A percentile compares a stretch with the other conserved stretches of the same genome.
These are phyloP conservation scores for Mythimna ferrago DNA, from an alignment of 2,888 invertebrate genomes.

Conservation along the genomic window DNA sequence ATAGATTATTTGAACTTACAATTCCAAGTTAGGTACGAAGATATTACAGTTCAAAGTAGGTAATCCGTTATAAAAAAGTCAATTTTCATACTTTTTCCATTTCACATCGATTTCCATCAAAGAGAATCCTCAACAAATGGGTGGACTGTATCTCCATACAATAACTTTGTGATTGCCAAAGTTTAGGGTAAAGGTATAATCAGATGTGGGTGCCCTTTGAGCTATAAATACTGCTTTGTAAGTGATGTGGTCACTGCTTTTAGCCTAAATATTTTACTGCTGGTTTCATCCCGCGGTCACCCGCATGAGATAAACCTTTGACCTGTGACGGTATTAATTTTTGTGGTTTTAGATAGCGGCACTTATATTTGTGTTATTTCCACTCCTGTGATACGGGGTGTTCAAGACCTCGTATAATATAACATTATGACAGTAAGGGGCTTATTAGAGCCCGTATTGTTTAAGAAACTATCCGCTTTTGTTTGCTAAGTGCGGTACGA, in stretches of 20 bases:
- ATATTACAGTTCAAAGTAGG: too few relatives aligned
- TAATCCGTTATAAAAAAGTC: too few relatives aligned
- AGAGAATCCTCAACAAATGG: background rate
- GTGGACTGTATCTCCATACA: conserved; percentile 5
- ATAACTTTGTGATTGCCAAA: conserved; percentile 30
- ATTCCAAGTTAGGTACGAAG: too few relatives aligned
- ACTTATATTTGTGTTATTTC: too few relatives aligned
- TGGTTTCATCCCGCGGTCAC: background rate
- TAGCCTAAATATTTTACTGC: background rate
- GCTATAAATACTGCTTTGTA: conserved; percentile 20
- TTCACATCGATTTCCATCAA: background rate
- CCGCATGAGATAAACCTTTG: conserved; percentile 7
- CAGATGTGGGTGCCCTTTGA: conserved; percentile 35
- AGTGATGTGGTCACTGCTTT: conserved; percentile 1
- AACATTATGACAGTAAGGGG: too few relatives aligned
- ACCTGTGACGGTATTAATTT: background rate
- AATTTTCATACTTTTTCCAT: too few relatives aligned
- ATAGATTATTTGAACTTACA: too few relatives aligned
- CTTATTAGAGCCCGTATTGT: too few relatives aligned
- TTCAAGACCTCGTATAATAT: too few relatives aligned
- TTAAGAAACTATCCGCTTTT: too few relatives aligned
- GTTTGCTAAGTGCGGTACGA: too few relatives aligned
- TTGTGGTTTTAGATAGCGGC: background rate
- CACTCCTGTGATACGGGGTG: too few relatives aligned
- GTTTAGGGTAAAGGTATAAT: conserved; percentile 9